Conservation (phyloP, 2,113 vertebrate species). For the Meriones unguiculatus region DNA sequence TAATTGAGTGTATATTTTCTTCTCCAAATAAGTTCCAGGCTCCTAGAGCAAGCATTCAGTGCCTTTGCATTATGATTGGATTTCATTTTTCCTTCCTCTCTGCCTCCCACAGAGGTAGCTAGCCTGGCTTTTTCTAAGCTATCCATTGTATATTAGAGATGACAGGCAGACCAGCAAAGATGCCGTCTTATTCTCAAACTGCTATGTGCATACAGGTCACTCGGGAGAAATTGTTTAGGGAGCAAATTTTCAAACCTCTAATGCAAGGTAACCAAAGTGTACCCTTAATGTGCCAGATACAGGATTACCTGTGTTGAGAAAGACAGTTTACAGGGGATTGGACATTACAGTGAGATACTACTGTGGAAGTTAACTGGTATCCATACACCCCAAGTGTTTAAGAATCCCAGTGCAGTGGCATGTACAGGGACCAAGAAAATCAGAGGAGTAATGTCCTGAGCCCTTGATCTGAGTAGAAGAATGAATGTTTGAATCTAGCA, state of each 20-base stretch:
- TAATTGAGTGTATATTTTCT: background rate
- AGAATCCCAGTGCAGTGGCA: background rate
- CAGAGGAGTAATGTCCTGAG: background rate
- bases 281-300: background rate
- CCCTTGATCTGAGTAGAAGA: background rate
- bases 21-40: background rate
- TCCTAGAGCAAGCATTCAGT: background rate
- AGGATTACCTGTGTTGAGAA: background rate
- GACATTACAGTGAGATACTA: background rate
- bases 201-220: background rate
- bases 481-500: background rate
- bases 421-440: background rate
- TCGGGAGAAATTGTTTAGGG: background rate
- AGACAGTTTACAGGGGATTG: background rate
- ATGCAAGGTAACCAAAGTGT: background rate
- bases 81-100: background rate
- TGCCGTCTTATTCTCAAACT: background rate
- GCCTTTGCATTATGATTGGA: background rate
- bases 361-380: background rate
- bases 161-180: background rate
- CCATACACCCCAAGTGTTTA: background rate
- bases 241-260: background rate
- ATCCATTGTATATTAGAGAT: background rate
- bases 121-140: background rate
- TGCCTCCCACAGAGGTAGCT: background rate